Evolutionary conservation across 2,797 vertebrate genomes (phyloP).

Genomic region (Huso huso): DNA sequence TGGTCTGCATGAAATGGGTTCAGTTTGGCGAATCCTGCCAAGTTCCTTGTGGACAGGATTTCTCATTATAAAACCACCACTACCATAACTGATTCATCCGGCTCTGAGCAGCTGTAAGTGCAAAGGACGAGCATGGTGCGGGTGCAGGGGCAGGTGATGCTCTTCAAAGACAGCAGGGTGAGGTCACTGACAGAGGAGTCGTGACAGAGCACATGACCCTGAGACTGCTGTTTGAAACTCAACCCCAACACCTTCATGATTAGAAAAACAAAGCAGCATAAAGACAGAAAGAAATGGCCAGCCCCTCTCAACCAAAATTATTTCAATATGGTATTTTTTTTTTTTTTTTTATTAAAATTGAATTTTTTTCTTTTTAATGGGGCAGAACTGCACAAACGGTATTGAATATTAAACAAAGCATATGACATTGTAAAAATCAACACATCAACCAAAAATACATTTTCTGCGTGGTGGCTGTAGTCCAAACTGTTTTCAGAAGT

Average conservation of each 20-base stretch:
- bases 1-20: constrained; percentile 36
- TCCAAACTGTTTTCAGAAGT: not conserved
- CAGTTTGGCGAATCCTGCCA: constrained; percentile 40
- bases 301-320: no score
- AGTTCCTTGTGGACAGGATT: constrained; percentile 25
- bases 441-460: no score
- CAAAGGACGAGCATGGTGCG: not conserved
- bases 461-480: not conserved
- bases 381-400: no score
- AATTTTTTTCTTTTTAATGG: no score
- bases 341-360: no score
- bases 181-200: no score
- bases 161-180: no score
- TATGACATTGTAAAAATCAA: no score
- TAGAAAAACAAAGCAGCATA: not conserved
- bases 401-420: no score
- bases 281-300: no score
- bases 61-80: not conserved
- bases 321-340: no score
- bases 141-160: not conserved
- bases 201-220: no score
- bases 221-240: not conserved
- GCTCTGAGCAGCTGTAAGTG: not conserved
- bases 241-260: not conserved
- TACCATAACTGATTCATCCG: not conserved